Conservation (phyloP, 2,797 vertebrate species). For the Notolepis coatsorum region DNA sequence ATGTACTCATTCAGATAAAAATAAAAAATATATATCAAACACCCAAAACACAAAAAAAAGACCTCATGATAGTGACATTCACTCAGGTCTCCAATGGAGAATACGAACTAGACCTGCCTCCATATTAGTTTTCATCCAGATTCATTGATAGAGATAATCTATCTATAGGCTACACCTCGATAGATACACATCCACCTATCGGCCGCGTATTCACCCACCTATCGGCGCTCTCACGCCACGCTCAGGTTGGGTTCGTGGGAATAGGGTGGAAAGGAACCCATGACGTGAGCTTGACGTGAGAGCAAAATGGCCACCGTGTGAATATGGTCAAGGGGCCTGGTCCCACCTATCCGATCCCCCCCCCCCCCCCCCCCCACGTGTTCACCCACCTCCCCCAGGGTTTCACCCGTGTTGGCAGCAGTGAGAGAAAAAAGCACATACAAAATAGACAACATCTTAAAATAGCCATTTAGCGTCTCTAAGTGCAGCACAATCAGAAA, state of each 20-base stretch:
- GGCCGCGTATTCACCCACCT: no score
- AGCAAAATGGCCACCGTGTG: no score
- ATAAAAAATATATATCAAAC: constrained; percentile 47
- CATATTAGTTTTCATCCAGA: constrained; percentile 11
- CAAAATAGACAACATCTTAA: constrained; percentile 81
- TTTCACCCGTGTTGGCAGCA: constrained; percentile 80
- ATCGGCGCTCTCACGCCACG: no score
- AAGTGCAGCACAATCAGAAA: constrained; percentile 89
- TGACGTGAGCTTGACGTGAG: no score
- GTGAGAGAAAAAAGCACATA: constrained; percentile 88
- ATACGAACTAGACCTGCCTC: constrained; percentile 15
- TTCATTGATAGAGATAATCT: constrained; percentile 17
- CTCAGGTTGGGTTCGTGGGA: no score
- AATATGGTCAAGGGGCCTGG: no score
- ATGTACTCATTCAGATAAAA: constrained; percentile 37
- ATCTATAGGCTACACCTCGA: background rate
- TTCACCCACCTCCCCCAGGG: constrained; percentile 47
- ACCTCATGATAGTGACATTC: constrained; percentile 44
- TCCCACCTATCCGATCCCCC: constrained; percentile 54
- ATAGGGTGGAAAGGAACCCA: no score
- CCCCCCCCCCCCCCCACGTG: background rate
- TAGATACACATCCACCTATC: constrained; percentile 9
- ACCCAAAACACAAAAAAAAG: constrained; percentile 55
- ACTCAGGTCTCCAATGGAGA: constrained; percentile 16
- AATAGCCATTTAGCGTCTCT: constrained; percentile 86